Evolutionary conservation across 2,797 vertebrate genomes (phyloP), one percentile per base, ranked within the genome.

Genomic region (Periparus ater): DNA sequence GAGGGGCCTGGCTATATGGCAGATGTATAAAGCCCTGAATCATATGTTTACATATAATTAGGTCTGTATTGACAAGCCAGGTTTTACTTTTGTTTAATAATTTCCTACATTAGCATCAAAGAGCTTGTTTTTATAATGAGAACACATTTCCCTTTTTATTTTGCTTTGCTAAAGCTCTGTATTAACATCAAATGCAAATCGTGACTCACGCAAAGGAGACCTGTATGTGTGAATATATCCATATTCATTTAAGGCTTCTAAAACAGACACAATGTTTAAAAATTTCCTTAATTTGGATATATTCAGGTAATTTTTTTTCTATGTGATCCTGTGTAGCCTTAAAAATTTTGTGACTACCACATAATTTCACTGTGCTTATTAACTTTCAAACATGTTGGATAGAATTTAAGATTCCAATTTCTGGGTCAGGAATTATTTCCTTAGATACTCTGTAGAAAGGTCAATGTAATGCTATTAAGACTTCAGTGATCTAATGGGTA

Each of bases 1-100:
- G 88, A 89, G 97, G 97, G 93, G 78, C 77, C 93, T 96, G 94
- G 84, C 92, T 95, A 94, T 95, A 96, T 97, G 96, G 96, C 97
- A 95, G 96, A 98, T 98, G 97, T 97, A 98, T 86, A 96, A 93
- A 96, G 91, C 89, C 87, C 85, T 95, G 96, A 96, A 96, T 97
- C 96, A 96, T 96, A 89, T 97, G 94, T 97, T 98, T 97, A 97
- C 96, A 87, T 97, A 97, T 98, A 95, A 97, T 98, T 96, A 95
- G 86, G 79, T 94, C 92, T 96, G 97, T 95, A 96, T 96, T 96
- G 97, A 97, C 96, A 95, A 95, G 95, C 87, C 94, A 93, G 92
- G 89, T 95, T 97, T 97, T 97, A 91, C 96, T 97, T 97, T 97
- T 97, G 97, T 96, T 98, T 96, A 97, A 97, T 97, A 96, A 96